Conservation (phyloP, 1,140 invertebrate species). For the Bacillus rossius region DNA sequence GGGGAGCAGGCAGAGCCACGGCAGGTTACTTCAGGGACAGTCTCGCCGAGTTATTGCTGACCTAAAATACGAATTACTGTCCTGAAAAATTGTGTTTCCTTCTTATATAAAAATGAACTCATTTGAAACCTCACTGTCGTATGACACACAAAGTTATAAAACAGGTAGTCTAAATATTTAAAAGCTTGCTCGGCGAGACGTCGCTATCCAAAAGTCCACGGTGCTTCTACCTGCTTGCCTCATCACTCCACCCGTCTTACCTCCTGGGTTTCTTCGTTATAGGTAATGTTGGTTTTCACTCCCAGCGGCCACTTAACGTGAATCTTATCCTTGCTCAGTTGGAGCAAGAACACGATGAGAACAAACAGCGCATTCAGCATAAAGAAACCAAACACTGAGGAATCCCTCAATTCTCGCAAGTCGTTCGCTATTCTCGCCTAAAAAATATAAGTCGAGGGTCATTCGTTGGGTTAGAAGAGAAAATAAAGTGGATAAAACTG, state of each 20-base stretch:
- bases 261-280: slow-evolving; percentile 80
- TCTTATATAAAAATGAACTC: neutral
- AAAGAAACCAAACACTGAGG: slow-evolving; percentile 93
- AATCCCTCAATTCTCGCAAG: slow-evolving; percentile 88
- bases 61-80: too few species aligned
- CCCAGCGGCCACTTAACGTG: slow-evolving; percentile 92
- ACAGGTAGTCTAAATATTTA: too few species aligned
- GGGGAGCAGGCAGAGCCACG: slow-evolving; percentile 34
- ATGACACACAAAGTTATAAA: too few species aligned
- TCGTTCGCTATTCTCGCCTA: slow-evolving; percentile 84
- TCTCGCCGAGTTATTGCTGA: slow-evolving; percentile 17
- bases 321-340: slow-evolving; percentile 91
- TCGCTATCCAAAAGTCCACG: too few species aligned
- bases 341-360: slow-evolving; percentile 94
- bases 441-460: slow-evolving; percentile 5
- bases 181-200: too few species aligned
- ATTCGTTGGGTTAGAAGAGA: neutral
- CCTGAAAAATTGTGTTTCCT: too few species aligned
- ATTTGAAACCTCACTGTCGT: too few species aligned
- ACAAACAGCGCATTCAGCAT: slow-evolving; percentile 98
- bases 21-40: slow-evolving; percentile 28
- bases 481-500: neutral
- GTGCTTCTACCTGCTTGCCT: neutral
- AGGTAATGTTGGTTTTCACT: slow-evolving; percentile 90
- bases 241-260: slow-evolving; percentile 50